Evolutionary conservation across 2,888 invertebrate genomes (phyloP).

Genomic region (Papilio demoleus): DNA sequence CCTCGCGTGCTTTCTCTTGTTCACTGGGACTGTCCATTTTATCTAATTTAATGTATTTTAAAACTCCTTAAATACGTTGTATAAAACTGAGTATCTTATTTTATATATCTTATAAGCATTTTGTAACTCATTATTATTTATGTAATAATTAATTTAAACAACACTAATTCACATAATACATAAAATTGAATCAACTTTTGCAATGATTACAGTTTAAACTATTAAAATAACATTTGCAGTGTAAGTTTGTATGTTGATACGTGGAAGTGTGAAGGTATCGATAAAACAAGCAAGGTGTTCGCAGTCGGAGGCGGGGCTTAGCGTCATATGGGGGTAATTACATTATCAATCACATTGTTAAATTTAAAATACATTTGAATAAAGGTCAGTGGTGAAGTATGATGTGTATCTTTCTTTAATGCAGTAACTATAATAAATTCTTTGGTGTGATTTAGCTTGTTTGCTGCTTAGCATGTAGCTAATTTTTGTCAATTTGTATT

Average conservation of each 20-base stretch:
- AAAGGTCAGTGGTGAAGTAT: background rate
- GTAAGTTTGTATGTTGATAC: conserved; percentile 32
- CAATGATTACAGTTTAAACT: background rate
- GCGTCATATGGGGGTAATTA: conserved; percentile 22
- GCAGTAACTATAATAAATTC: background rate
- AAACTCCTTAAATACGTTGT: background rate
- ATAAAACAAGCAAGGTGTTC: conserved; percentile 71
- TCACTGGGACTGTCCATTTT: conserved; percentile 57
- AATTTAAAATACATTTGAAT: background rate
- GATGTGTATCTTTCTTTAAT: background rate
- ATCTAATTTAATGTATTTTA: conserved; percentile 15
- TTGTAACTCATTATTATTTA: background rate
- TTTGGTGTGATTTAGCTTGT: background rate
- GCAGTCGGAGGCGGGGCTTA: conserved; percentile 26
- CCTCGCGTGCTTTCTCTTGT: conserved; percentile 66
- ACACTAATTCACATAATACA: background rate
- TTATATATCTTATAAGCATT: background rate
- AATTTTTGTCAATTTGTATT: too few species aligned
- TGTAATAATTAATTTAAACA: background rate
- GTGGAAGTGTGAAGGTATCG: conserved; percentile 72
- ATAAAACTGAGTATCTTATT: too few species aligned
- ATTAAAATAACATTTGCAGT: conserved; percentile 14
- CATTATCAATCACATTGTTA: background rate
- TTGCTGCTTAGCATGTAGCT: too few species aligned
- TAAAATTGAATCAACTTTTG: background rate